Base-by-base conservation (phyloP, 2,113 vertebrate species). In the Chloebia gouldiae region DNA sequence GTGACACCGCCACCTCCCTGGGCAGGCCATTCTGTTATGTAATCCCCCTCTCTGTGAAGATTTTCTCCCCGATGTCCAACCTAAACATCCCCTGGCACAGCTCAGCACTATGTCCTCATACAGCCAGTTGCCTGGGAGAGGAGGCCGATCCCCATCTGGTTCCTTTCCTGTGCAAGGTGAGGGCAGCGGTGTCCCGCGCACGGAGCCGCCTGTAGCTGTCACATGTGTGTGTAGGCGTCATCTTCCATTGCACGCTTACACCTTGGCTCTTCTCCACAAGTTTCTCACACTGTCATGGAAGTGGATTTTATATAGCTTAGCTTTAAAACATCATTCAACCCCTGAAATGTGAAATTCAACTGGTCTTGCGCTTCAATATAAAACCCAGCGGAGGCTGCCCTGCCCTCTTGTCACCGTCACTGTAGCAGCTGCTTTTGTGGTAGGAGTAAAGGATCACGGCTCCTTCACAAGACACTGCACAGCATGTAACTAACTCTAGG, bases 201-300 rank as follows among this genome's bases (percentile, higher is more conserved):
- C 3, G 44, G 37, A 63, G 63, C 54, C 21, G 1, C 53, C 35
- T 16, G 49, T 4, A 1, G 50, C 51, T 37, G 1, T 11, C 47
- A 0, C 4, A 4, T 7, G 0, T 0, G 2, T 8, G 33, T 27
- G 31, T 9, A 22, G 44, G 23, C 20, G 3, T 15, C 72, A 0
- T 1, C 31, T 24, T 4, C 27, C 28, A 0, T 1, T 5, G 37
- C 33, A 13, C 33, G 2, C 33, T 23, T 13, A 11, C 1, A 1
- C 18, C 18, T 3, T 15, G 17, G 16, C 30, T 31, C n/a, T 49
- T 72, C 20, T 11, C 33, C 44, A 19, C 63, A 5, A 8, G 23
- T 13, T 9, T 4, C 49, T 18, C 17, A 5, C 0, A 6, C 9
- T 2, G 6, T 12, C 1, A 2, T 19, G 66, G 27, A 54, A 63